Base-by-base conservation (phyloP, 1,140 invertebrate species). In the Pteromalus puparum region DNA sequence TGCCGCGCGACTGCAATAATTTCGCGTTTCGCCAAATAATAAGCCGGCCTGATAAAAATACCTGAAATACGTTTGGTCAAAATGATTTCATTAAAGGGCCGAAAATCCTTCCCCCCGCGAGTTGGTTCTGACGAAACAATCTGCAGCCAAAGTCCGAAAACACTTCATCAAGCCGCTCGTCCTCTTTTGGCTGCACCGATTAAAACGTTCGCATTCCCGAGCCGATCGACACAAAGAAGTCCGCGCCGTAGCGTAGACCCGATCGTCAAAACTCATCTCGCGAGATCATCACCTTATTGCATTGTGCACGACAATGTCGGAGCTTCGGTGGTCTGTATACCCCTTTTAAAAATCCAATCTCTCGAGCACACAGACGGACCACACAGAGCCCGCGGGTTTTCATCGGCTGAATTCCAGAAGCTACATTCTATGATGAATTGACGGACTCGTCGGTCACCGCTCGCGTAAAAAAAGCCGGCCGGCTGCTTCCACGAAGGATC, bases 351-450 rank as follows among this genome's bases (percentile, higher is more conserved):
- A 72, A 83, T n/a, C 38, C 61, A 68, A 83, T 76, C 34, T 65
- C 61, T 24, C 81, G 68, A 65, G 76, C 61, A 78, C 61, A 82
- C 30, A 76, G 61, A 24, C 65, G 88, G 92, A 92, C 92, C 91
- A 92, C 91, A 92, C 91, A 92, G 89, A 88, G 53, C n/a, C n/a
- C n/a, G 88, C 87, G 90, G 87, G 81, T 18, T 85, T 87, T 87
- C 85, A 79, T 81, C 82, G 82, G 87, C 88, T 90, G 88, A 92
- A 92, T 92, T 92, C 91, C 92, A 92, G 89, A 91, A 92, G 91
- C 90, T 90, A 90, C 90, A 91, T 91, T 92, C 91, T 92, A 92
- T 92, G 92, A 92, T 92, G 91, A 89, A 92, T 92, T 88, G 87
- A 86, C 85, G 88, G 46, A 75, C 75, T 46, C 7, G n/a, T 9